These are phyloP conservation scores for Emmelina monodactyla DNA, from an alignment of 2,888 invertebrate genomes.

Conservation along the genomic window DNA sequence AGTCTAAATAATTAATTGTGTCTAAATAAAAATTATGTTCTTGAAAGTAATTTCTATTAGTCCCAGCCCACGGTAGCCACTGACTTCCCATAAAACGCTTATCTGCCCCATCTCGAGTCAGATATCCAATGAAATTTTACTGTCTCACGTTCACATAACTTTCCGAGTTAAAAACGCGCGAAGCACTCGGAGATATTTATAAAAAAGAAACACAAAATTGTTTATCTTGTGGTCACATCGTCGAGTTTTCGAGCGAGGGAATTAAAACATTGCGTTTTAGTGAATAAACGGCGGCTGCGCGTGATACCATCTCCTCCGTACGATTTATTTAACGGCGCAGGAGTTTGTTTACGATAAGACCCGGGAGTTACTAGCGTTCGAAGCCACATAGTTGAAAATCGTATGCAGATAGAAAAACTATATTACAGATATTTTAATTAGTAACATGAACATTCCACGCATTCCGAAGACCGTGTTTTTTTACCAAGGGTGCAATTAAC, in stretches of 20 bases:
- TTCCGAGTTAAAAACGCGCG: constrained; percentile 23
- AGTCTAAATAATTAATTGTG: too few relatives aligned
- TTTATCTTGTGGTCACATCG: constrained; percentile 26
- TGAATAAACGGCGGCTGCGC: constrained; percentile 7
- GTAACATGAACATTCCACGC: too few relatives aligned
- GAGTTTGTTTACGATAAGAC: constrained; percentile 2
- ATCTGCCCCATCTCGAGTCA: constrained; percentile 19
- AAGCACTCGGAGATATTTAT: constrained; percentile 15
- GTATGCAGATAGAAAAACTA: too few relatives aligned
- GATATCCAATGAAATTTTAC: constrained; percentile 43
- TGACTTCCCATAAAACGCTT: constrained; percentile 24
- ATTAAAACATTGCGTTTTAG: constrained; percentile 60
- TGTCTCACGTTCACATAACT: constrained; percentile 35
- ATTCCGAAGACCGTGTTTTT: too few relatives aligned
- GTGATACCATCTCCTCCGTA: neutral
- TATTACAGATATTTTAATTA: too few relatives aligned
- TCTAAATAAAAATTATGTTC: too few relatives aligned
- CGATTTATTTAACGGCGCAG: constrained; percentile 4
- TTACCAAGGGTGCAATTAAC: too few relatives aligned
- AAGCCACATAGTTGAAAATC: too few relatives aligned
- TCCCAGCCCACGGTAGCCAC: constrained; percentile 32
- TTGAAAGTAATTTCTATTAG: too few relatives aligned
- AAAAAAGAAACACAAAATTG: constrained; percentile 23
- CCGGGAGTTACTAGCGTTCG: too few relatives aligned
- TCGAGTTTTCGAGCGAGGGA: constrained; percentile 33